Evolutionary conservation across 2,888 invertebrate species (phyloP).

Genomic region (Limnephilus marmoratus): DNA sequence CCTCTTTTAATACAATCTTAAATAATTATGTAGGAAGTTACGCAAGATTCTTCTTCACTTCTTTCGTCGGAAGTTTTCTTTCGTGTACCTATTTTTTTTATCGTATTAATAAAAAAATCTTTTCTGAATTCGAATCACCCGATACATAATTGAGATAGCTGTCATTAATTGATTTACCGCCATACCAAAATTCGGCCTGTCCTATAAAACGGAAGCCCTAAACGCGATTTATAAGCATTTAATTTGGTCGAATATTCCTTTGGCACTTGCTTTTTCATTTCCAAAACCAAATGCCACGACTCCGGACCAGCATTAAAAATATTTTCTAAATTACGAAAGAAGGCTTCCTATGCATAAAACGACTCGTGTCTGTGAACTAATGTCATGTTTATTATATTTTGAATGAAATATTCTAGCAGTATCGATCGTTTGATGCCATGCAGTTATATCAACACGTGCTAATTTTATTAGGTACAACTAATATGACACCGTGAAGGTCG

Average conservation of each 20-base stretch:
- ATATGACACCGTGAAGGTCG: no score
- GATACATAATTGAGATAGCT: neutral
- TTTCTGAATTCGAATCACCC: neutral
- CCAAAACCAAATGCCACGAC: neutral
- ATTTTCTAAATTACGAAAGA: neutral
- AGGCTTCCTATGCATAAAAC: neutral
- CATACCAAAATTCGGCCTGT: neutral
- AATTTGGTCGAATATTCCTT: conserved; percentile 2
- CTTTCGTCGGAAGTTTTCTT: neutral
- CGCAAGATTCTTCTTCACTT: neutral
- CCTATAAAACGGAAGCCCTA: neutral
- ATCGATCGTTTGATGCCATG: neutral
- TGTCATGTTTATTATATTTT: neutral
- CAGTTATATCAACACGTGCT: no score
- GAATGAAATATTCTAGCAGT: neutral
- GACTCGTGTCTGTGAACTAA: no score
- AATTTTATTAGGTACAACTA: no score
- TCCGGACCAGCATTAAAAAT: neutral
- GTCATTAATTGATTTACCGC: neutral
- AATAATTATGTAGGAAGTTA: no score
- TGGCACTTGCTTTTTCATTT: neutral
- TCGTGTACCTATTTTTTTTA: neutral
- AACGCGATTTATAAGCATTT: neutral
- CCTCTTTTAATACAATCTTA: no score
- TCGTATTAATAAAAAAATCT: neutral